Base-by-base conservation (phyloP, 1,140 invertebrate species). In the Drepana arcuata region DNA sequence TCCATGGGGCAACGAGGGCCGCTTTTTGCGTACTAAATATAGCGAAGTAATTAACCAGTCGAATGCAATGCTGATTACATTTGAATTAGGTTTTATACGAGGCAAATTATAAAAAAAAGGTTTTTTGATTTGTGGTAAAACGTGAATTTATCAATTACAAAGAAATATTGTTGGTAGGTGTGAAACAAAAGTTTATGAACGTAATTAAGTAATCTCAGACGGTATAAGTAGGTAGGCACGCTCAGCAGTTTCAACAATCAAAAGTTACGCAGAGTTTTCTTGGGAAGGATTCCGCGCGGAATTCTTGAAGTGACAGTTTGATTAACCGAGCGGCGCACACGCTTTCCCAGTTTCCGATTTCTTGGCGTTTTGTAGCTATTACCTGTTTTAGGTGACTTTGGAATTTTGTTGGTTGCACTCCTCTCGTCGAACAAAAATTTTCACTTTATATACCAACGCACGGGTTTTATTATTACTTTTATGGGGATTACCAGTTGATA, bases 241-340 rank as follows among this genome's bases (percentile, higher is more conserved):
- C 64, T 69, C 59, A 44, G 54, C 58, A 61, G 72, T n/a, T n/a
- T n/a, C n/a, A n/a, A n/a, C 68, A 78, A 82, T 78, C 78, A 79
- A 79, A 81, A 79, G 72, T 79, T 82, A 63, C 62, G 60, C 50
- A 28, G 65, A 78, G 64, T 72, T 81, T 78, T 74, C 66, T 68
- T 45, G 55, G 53, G 42, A 62, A 66, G 70, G 69, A 74, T 75
- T 79, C 65, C 64, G 66, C 69, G 63, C 56, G 72, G 74, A 77
- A 82, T 82, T 78, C 77, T 79, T 79, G 57, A 63, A 73, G 77
- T 78, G 77, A 81, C 74, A 81, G 74, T 81, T 81, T 81, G 77
- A 81, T 81, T 81, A 81, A 79, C 77, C 64, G 77, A 70, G 59
- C 61, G 64, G 64, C 64, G 75, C 67, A 74, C 65, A 77, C 70